phyloP scores from a whole-genome alignment of 2,888 invertebrate genomes.

The Aporophyla nigra region DNA sequence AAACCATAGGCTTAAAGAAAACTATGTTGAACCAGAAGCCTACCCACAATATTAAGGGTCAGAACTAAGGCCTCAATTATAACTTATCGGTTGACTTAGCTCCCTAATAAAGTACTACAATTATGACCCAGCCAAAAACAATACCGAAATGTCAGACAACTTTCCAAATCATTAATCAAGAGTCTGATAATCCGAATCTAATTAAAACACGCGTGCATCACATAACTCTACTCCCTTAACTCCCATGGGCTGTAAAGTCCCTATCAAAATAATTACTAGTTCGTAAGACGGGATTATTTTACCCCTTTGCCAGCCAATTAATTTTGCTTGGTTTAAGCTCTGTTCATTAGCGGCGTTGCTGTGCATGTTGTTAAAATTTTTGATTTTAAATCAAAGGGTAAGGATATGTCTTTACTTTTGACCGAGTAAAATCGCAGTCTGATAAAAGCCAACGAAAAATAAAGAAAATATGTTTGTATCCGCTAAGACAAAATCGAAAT shows the following conservation, averaged over 20 bases:
- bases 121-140: conserved; percentile 33
- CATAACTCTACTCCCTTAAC: conserved; percentile 45
- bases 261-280: conserved; percentile 83
- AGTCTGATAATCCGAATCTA: conserved; percentile 82
- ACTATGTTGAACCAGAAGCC: too few relatives aligned
- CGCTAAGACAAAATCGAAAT: too few relatives aligned
- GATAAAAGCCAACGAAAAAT: not conserved
- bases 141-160: conserved; percentile 39
- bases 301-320: conserved; percentile 80
- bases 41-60: not conserved
- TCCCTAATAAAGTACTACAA: too few relatives aligned
- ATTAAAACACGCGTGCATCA: conserved; percentile 81
- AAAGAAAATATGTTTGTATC: too few relatives aligned
- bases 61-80: not conserved
- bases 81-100: not conserved
- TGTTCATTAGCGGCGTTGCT: conserved; percentile 71
- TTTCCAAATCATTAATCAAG: conserved; percentile 78
- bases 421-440: too few relatives aligned
- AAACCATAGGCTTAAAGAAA: too few relatives aligned
- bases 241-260: conserved; percentile 74
- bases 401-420: not conserved
- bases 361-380: conserved; percentile 49
- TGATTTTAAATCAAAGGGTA: conserved; percentile 4
- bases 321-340: conserved; percentile 75
- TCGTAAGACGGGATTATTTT: conserved; percentile 70